Percentiles rank a stretch among this genome's conserved stretches.
phyloP scores from a whole-genome alignment of 2,888 invertebrate genomes.

The Halocaridina rubra region DNA sequence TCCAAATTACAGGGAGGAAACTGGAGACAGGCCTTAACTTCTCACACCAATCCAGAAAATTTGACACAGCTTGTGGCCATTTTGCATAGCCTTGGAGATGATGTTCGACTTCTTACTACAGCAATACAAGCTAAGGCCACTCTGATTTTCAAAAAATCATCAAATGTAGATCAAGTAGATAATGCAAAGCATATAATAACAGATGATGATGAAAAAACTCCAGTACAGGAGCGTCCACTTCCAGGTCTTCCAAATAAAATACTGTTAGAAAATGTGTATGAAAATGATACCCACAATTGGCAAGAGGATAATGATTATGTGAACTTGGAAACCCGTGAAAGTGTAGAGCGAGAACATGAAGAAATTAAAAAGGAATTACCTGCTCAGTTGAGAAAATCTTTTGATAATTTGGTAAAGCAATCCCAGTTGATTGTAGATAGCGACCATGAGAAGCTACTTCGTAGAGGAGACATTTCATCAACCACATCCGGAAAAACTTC shows the following conservation, averaged over 20 bases:
- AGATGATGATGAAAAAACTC: conserved; percentile 57
- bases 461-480: conserved; percentile 5
- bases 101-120: conserved; percentile 88
- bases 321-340: conserved; percentile 80
- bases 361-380: conserved; percentile 80
- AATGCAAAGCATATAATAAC: conserved; percentile 70
- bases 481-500: conserved; percentile 26
- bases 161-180: conserved; percentile 82
- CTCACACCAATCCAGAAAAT: conserved; percentile 76
- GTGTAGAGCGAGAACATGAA: conserved; percentile 78
- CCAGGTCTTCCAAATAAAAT: conserved; percentile 66
- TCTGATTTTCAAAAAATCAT: conserved; percentile 73
- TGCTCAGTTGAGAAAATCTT: conserved; percentile 78
- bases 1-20: conserved; percentile 66
- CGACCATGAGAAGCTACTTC: conserved; percentile 57
- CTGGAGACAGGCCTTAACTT: conserved; percentile 68
- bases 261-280: conserved; percentile 64
- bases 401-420: conserved; percentile 80
- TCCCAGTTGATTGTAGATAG: conserved; percentile 70
- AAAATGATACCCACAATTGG: conserved; percentile 72
- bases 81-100: conserved; percentile 86
- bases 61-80: conserved; percentile 90
- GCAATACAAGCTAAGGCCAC: conserved; percentile 77
- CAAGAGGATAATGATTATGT: conserved; percentile 93
- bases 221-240: conserved; percentile 55